A percentile compares a stretch with the other conserved stretches of the same genome.
Conservation (phyloP, 2,888 invertebrate genomes). For the Candidula unifasciata region DNA sequence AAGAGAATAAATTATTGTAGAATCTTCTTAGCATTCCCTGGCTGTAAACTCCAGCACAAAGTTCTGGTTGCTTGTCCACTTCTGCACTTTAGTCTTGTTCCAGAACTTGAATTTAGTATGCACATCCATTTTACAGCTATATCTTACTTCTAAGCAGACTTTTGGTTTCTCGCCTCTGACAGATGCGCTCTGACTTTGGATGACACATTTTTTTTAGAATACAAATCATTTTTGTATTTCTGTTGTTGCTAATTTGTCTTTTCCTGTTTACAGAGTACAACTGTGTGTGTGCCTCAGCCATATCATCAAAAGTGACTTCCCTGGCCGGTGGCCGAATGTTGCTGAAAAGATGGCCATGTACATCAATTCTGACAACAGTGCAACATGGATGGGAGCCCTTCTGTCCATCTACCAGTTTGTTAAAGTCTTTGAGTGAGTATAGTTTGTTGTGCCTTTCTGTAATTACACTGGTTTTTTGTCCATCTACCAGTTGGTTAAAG, state of each 20-base stretch:
- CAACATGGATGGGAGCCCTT: constrained; percentile 88
- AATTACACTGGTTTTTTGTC: constrained; percentile 82
- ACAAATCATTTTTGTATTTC: not conserved
- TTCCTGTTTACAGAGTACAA: constrained; percentile 84
- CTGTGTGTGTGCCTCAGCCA: constrained; percentile 93
- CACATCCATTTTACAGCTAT: no score
- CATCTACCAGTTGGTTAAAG: constrained; percentile 95
- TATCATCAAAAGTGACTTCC: constrained; percentile 97
- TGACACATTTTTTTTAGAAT: not conserved
- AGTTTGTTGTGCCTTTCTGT: not conserved
- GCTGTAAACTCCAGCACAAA: no score
- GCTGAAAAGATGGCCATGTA: constrained; percentile 96
- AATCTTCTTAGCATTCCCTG: no score
- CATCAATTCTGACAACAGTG: constrained; percentile 82
- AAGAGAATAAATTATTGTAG: no score
- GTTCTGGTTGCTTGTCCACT: no score
- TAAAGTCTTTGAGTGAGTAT: constrained; percentile 87
- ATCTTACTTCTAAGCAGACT: no score
- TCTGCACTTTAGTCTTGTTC: no score
- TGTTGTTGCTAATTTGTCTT: not conserved
- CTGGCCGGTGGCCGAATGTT: constrained; percentile 94
- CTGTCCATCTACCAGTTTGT: constrained; percentile 94
- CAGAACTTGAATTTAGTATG: no score
- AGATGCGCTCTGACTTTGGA: no score
- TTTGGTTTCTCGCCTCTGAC: no score